phyloP scores from a whole-genome alignment of 2,113 vertebrate genomes.

The Chrysochloris asiatica region DNA sequence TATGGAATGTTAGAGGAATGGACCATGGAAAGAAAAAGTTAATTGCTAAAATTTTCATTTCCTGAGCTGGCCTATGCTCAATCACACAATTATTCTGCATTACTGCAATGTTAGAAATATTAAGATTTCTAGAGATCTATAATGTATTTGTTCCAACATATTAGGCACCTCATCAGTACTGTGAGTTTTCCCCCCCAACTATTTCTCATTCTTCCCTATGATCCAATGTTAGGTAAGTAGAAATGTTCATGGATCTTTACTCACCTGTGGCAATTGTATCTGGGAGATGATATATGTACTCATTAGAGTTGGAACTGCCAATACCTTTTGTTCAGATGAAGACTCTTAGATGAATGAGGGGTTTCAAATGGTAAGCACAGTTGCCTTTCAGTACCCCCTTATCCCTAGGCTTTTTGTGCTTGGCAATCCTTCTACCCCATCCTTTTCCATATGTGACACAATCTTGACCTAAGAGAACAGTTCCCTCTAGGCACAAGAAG shows the following conservation, averaged over 20 bases:
- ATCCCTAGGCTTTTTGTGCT: background rate
- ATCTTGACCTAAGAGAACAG: slow-evolving; percentile 63
- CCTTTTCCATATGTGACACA: background rate
- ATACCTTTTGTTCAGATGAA: background rate
- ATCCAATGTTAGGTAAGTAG: background rate
- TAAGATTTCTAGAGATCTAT: slow-evolving; percentile 73
- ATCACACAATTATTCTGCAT: slow-evolving; percentile 71
- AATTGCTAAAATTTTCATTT: slow-evolving; percentile 80
- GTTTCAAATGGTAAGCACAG: background rate
- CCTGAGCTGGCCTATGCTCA: slow-evolving; percentile 76
- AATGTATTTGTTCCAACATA: slow-evolving; percentile 74
- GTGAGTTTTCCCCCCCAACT: background rate
- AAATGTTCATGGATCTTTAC: slow-evolving; percentile 24
- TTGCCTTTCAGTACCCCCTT: background rate
- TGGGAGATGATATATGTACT: background rate
- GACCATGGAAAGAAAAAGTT: slow-evolving; percentile 70
- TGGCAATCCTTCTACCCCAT: background rate
- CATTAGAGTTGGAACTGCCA: background rate
- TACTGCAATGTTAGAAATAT: slow-evolving; percentile 72
- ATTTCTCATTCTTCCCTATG: slow-evolving; percentile 41
- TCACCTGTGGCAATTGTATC: background rate
- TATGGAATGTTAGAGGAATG: slow-evolving; percentile 63
- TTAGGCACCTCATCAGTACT: slow-evolving; percentile 74
- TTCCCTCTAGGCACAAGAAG: slow-evolving; percentile 57
- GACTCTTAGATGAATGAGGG: background rate